These are phyloP conservation scores for Neosalanx taihuensis DNA, from an alignment of 2,797 vertebrate genomes.

Conservation along the genomic window DNA sequence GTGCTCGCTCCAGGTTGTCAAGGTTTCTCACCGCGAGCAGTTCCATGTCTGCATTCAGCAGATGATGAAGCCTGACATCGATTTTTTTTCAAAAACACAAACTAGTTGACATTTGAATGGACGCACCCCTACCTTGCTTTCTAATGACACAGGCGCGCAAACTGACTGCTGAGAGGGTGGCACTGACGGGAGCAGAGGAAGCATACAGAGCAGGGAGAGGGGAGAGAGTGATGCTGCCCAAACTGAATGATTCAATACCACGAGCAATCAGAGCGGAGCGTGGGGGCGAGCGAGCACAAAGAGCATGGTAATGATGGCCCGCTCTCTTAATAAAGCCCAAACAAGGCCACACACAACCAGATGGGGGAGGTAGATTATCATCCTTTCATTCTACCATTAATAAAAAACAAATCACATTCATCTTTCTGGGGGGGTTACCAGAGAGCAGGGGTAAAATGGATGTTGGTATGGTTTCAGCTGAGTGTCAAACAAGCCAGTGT, in stretches of 20 bases:
- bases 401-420: not conserved
- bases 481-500: not conserved
- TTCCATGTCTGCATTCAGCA: conserved; percentile 35
- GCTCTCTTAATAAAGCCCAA: not conserved
- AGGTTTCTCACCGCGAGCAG: conserved; percentile 40
- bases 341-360: not conserved
- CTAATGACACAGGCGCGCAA: conserved; percentile 13
- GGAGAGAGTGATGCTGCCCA: conserved; percentile 6
- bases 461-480: not conserved
- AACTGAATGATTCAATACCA: conserved; percentile 32
- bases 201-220: conserved; percentile 8
- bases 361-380: not conserved
- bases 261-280: conserved; percentile 33
- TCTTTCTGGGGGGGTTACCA: not conserved
- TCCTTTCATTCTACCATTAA: not conserved
- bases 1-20: conserved; percentile 47
- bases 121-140: conserved; percentile 28
- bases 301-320: conserved; percentile 29
- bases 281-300: conserved; percentile 16
- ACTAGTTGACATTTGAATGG: conserved; percentile 54
- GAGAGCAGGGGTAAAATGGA: conserved; percentile 15
- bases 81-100: conserved; percentile 53
- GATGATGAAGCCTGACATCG: conserved; percentile 40
- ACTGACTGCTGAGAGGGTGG: conserved; percentile 7
- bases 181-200: not conserved